These are phyloP conservation scores for Drosophila punjabiensis DNA, from an alignment of 1,140 invertebrate genomes.

Conservation along the genomic window DNA sequence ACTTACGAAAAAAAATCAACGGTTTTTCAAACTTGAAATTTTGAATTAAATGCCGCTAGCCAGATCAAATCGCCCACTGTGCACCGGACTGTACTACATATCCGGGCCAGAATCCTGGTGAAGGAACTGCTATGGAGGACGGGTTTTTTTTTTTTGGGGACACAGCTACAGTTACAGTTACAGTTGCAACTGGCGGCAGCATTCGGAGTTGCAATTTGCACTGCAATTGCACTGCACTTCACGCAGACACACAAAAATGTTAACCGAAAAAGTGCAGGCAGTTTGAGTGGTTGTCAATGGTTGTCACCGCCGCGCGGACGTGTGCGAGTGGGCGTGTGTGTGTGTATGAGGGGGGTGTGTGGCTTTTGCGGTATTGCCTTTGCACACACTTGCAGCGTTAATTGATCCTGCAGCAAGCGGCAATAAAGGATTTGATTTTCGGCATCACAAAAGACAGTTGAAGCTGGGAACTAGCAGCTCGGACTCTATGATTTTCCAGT, in stretches of 20 bases:
- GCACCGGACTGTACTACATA: constrained; percentile 15
- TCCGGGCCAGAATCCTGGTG: constrained; percentile 4
- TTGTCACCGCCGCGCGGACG: constrained; percentile 45
- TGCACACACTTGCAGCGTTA: constrained; percentile 80
- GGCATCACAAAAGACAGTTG: constrained; percentile 73
- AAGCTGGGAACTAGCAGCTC: constrained; percentile 29
- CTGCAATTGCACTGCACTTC: constrained; percentile 75
- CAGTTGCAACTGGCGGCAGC: constrained; percentile 10
- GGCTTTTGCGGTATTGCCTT: constrained; percentile 79
- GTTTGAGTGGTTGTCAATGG: constrained; percentile 80
- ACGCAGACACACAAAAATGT: constrained; percentile 62
- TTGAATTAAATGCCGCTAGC: too few relatives aligned
- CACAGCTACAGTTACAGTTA: constrained; percentile 11
- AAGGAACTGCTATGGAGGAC: neutral
- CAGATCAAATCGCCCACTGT: too few relatives aligned
- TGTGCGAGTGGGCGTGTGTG: constrained; percentile 19
- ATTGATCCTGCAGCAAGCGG: constrained; percentile 82
- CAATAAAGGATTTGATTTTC: constrained; percentile 84
- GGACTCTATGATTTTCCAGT: constrained; percentile 70
- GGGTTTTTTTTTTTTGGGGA: neutral
- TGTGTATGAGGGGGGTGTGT: constrained; percentile 49
- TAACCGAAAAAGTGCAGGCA: constrained; percentile 81
- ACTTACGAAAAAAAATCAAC: too few relatives aligned
- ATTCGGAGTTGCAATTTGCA: constrained; percentile 63
- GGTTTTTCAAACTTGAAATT: too few relatives aligned